These are phyloP conservation scores for Lamellibrachia satsuma DNA, from an alignment of 2,888 invertebrate genomes.

Conservation along the genomic window DNA sequence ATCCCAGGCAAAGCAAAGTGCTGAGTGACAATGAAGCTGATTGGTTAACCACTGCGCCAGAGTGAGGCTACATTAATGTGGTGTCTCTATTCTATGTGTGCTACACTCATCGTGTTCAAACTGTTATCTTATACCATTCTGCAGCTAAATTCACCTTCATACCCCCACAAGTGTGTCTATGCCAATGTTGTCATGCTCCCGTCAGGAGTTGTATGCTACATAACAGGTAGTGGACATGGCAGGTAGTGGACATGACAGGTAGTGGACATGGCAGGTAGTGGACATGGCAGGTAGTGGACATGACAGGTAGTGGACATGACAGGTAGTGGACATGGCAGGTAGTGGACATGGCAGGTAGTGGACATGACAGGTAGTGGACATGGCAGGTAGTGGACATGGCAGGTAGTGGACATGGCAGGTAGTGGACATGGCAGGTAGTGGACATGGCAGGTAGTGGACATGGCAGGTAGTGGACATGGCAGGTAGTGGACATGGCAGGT, in stretches of 20 bases:
- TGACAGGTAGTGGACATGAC: no score
- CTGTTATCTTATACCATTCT: background rate
- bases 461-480: background rate
- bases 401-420: background rate
- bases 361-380: no score
- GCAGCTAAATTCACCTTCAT: background rate
- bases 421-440: no score
- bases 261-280: background rate
- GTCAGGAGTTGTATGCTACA: background rate
- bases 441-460: no score
- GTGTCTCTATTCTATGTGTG: background rate
- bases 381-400: background rate
- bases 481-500: no score
- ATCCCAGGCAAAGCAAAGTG: background rate
- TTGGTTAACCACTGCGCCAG: background rate
- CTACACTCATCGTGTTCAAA: background rate
- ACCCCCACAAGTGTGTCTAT: background rate
- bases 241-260: no score
- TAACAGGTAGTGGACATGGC: background rate
- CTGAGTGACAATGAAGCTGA: background rate
- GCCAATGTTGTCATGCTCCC: background rate
- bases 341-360: background rate
- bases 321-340: background rate
- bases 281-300: background rate
- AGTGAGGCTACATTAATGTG: background rate